Evolutionary conservation across 2,888 invertebrate genomes (phyloP), one percentile per base, ranked within the genome.

Genomic region (Lamellibrachia satsuma): DNA sequence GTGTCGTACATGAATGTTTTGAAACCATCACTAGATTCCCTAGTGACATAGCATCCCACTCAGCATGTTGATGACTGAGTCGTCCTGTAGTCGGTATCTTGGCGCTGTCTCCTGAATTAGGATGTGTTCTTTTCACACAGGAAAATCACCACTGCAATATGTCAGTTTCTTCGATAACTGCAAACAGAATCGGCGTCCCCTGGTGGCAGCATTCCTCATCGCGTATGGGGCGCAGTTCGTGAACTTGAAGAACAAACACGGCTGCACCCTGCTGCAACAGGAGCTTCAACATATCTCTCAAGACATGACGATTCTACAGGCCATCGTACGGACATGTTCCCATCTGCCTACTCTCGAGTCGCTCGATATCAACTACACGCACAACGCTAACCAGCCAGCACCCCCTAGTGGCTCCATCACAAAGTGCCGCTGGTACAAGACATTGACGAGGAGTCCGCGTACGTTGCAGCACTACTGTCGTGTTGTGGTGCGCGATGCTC

Each of bases 381-480:
- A 93, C 39, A 75, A 75, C 22, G 75, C 75, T 6, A 75, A 75
- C 93, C 92, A 22, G 92, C 92, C 39, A 90, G 92, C 90, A 91
- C 92, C 15, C 39, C 75, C 15, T 92, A 93, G 60, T 93, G 93
- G 51, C 91, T 92, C 52, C 93, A 92, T 11, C 91, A 90, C 52
- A 93, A 94, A 52, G 95, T 94, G 95, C 57, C 90, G 94, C n/a
- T 96, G 96, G 96, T 96, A 96, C 93, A 94, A 94, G 92, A 93
- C 94, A 27, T 92, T 95, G 52, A 94, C 95, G n/a, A 94, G 94
- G 51, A 94, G 94, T 27, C 95, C 96, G 0, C 94, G 96, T 27
- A 94, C 95, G n/a, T 93, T 96, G 11, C 96, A 96, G 93, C 96
- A 96, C 94, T 95, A 95, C 91, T 96, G 96, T 93, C 93, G 96